Base-by-base conservation (phyloP, 1,140 invertebrate species). In the Cydia strobilella region DNA sequence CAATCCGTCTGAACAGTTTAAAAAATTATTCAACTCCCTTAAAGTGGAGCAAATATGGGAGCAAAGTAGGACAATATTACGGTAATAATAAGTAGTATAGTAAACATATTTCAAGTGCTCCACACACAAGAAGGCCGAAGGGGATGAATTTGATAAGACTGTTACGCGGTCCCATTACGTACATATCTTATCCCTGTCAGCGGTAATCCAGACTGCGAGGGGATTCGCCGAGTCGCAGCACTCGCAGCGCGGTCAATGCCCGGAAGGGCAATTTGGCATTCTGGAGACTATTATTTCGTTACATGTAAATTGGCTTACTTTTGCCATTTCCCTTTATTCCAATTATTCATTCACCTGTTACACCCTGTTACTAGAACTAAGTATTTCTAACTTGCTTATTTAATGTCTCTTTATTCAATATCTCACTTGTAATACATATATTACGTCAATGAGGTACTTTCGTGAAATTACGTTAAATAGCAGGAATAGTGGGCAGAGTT, bases 131-230 rank as follows among this genome's bases (percentile, higher is more conserved):
- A 20, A 45, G 7, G 42, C 42, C 42, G 42, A 45, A 35, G 27
- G 65, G 65, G 65, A 69, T 69, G 65, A 69, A 69, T 69, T 39
- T 69, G 65, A 69, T 69, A 69, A 69, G 65, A 20, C 1, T 18
- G 65, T 69, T 20, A 69, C 65, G 65, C 65, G 31, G 65, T 15
- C 65, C 65, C 65, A 35, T n/a, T n/a, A n/a, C n/a, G n/a, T n/a
- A n/a, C n/a, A n/a, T 69, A 69, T 18, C 65, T 69, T 69, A 69
- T 69, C 65, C 65, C 65, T 69, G 65, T 35, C 65, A 69, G 65
- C 65, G 31, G 35, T 69, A 69, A 69, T 69, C 65, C 65, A 69
- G 65, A 69, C 65, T n/a, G 31, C 65, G 65, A 27, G 65, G 31
- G 65, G 65, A 39, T 23, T 59, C 54, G 42, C 42, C 42, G 7